phyloP scores from a whole-genome alignment of 2,888 invertebrate genomes.

The Folsomia manolachei region DNA sequence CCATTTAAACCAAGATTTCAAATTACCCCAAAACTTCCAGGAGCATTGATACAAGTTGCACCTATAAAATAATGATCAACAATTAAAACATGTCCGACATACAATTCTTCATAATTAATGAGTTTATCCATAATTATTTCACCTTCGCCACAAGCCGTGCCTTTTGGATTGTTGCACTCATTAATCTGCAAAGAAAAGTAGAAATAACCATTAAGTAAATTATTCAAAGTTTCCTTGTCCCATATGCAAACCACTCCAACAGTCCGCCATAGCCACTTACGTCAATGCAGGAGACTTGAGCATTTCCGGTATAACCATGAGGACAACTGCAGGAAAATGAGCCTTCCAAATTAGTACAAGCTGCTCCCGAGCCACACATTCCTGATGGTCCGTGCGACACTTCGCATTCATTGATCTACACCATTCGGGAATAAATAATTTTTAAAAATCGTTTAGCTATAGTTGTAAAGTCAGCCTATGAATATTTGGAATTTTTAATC shows the following conservation, averaged over 20 bases:
- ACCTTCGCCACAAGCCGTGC: neutral
- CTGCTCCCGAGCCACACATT: conserved; percentile 77
- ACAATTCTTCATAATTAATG: too few species aligned
- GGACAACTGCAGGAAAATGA: conserved; percentile 75
- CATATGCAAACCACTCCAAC: too few species aligned
- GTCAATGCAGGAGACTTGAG: conserved; percentile 6
- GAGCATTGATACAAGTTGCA: conserved; percentile 73
- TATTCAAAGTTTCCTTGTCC: neutral
- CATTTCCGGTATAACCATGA: conserved; percentile 58
- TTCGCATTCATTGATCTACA: conserved; percentile 87
- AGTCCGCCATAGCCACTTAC: too few species aligned
- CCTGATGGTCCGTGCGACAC: conserved; percentile 71
- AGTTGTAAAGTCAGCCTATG: neutral
- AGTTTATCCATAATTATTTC: neutral
- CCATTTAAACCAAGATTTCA: too few species aligned
- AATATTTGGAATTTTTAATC: conserved; percentile 28
- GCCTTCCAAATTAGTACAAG: conserved; percentile 76
- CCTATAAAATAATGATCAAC: conserved; percentile 55
- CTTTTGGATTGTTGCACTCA: conserved; percentile 70
- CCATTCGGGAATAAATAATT: neutral
- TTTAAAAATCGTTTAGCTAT: too few species aligned
- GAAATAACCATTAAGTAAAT: neutral
- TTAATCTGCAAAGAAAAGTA: conserved; percentile 64
- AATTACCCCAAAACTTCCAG: conserved; percentile 61
- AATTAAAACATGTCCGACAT: neutral